phyloP scores from a whole-genome alignment of 1,140 invertebrate genomes.

The Habropoda laboriosa region DNA sequence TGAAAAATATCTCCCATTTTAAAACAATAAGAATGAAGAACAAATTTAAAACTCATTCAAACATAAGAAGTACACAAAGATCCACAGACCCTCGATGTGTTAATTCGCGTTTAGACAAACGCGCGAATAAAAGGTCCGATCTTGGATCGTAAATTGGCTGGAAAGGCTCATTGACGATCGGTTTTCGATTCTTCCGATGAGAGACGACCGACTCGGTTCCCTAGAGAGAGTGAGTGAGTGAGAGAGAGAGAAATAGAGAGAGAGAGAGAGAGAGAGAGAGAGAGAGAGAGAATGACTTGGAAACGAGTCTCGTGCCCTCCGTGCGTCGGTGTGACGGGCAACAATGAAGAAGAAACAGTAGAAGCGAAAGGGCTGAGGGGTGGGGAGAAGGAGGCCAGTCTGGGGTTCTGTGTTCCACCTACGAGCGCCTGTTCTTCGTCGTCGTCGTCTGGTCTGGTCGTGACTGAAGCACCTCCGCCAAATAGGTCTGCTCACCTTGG shows the following conservation, averaged over 20 bases:
- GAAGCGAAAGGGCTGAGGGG: not conserved
- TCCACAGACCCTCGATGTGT: no score
- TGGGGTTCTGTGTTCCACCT: slow-evolving; percentile 60
- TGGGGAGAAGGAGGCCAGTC: slow-evolving; percentile 49
- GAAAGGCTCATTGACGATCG: not conserved
- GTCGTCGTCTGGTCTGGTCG: slow-evolving; percentile 26
- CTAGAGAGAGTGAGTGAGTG: not conserved
- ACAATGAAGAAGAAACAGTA: slow-evolving; percentile 50
- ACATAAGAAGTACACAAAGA: no score
- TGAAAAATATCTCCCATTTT: no score
- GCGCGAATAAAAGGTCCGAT: not conserved
- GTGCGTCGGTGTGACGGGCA: slow-evolving; percentile 14
- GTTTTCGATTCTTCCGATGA: slow-evolving; percentile 5
- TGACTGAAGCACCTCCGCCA: slow-evolving; percentile 59
- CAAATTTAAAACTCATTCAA: no score
- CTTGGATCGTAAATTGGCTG: not conserved
- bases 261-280: no score
- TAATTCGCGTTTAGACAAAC: not conserved
- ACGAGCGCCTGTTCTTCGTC: slow-evolving; percentile 24
- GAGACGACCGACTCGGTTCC: slow-evolving; percentile 1
- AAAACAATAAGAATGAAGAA: no score
- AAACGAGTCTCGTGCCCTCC: slow-evolving; percentile 22
- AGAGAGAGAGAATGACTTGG: slow-evolving; percentile 7
- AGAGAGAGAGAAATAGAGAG: no score
- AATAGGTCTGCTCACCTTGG: slow-evolving; percentile 69